Conservation (phyloP, 2,888 invertebrate genomes). For the Magallana nippona region DNA sequence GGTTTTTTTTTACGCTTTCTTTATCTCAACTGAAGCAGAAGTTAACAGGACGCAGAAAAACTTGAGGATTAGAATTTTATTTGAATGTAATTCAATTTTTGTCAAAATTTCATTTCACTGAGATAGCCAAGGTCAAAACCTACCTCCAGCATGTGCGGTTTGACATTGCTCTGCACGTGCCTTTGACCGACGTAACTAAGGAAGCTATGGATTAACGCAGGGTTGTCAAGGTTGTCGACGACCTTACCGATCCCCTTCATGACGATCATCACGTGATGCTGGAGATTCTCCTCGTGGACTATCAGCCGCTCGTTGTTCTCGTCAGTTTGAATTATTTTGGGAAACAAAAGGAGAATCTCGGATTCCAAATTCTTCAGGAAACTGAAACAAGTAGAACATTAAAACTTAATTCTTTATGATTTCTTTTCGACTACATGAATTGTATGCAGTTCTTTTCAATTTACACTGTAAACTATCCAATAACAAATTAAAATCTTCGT, state of each 20-base stretch:
- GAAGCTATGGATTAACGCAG: background rate
- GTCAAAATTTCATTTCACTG: background rate
- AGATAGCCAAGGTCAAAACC: background rate
- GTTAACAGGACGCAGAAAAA: too few species aligned
- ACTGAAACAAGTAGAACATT: constrained; percentile 5
- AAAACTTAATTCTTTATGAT: too few species aligned
- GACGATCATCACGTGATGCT: constrained; percentile 44
- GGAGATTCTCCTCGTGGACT: constrained; percentile 40
- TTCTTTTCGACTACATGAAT: too few species aligned
- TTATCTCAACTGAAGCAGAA: too few species aligned
- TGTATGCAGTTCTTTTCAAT: too few species aligned
- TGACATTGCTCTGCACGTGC: constrained; percentile 40
- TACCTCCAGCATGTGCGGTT: constrained; percentile 42
- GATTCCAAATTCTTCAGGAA: constrained; percentile 35
- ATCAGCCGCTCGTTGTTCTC: constrained; percentile 27
- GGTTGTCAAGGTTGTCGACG: constrained; percentile 36
- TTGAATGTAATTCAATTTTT: too few species aligned
- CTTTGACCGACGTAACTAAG: constrained; percentile 34
- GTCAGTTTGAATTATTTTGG: constrained; percentile 32
- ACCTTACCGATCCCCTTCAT: constrained; percentile 42
- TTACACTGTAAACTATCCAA: too few species aligned
- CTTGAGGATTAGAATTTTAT: too few species aligned
- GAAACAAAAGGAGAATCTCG: constrained; percentile 38
- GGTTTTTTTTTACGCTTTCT: too few species aligned
- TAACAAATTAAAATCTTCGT: too few species aligned